Evolutionary conservation across 2,797 vertebrate species (phyloP).

Genomic region (Merluccius polli): DNA sequence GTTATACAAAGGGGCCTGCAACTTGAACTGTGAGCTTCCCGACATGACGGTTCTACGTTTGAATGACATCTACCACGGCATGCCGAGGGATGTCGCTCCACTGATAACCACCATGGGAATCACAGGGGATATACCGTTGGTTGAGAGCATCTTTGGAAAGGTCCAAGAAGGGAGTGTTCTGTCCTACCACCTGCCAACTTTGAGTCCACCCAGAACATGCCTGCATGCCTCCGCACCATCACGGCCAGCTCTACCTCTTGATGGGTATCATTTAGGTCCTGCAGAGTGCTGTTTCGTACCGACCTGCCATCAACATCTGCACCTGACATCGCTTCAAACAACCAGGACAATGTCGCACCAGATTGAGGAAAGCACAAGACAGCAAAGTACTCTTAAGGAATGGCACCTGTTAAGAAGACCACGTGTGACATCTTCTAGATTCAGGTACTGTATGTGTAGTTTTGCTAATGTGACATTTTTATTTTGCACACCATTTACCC

Average conservation of each 20-base stretch:
- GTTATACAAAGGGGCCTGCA: no score
- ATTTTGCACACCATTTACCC: neutral
- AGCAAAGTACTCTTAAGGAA: neutral
- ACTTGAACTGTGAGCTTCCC: no score
- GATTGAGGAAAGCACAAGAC: slow-evolving; percentile 1
- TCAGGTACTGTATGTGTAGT: neutral
- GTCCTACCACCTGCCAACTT: neutral
- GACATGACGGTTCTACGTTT: no score
- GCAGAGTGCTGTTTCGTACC: neutral
- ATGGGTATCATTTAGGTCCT: neutral
- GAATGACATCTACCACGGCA: neutral
- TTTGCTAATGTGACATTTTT: neutral
- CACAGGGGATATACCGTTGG: neutral
- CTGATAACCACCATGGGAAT: neutral
- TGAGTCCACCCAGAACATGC: neutral
- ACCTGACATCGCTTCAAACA: neutral
- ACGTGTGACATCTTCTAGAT: slow-evolving; percentile 1
- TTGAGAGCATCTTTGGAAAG: neutral
- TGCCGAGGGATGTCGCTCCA: neutral
- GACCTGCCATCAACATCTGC: neutral
- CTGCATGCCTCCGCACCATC: neutral
- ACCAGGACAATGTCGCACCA: neutral
- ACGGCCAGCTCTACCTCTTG: neutral
- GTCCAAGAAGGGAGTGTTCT: slow-evolving; percentile 2
- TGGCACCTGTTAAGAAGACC: neutral